A percentile compares a stretch with the other conserved stretches of the same genome.
phyloP scores from a whole-genome alignment of 2,888 invertebrate species.

The Melangyna quadrimaculata region DNA sequence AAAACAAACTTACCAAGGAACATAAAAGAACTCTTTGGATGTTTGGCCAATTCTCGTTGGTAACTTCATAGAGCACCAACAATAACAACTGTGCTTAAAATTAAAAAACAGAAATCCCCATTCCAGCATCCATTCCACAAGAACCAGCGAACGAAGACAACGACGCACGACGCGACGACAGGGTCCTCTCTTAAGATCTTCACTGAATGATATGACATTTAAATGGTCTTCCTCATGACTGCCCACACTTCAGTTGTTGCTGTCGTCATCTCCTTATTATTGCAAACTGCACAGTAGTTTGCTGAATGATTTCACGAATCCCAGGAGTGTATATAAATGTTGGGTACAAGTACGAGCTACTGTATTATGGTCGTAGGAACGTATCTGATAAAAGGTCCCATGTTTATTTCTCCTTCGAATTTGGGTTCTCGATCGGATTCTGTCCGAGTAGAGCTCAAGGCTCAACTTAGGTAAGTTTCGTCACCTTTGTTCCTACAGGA shows the following conservation, averaged over 20 bases:
- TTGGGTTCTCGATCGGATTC: neutral
- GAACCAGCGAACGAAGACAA: neutral
- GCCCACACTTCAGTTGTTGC: constrained; percentile 62
- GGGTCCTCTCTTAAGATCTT: constrained; percentile 54
- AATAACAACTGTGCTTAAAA: neutral
- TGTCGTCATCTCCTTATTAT: constrained; percentile 25
- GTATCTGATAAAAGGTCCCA: constrained; percentile 58
- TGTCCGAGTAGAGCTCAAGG: neutral
- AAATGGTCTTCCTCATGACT: constrained; percentile 67
- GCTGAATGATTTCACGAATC: constrained; percentile 54
- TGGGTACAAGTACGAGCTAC: constrained; percentile 44
- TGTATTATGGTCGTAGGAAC: constrained; percentile 53
- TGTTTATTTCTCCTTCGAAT: constrained; percentile 8
- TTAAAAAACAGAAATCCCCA: neutral
- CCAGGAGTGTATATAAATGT: neutral
- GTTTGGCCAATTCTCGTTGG: constrained; percentile 20
- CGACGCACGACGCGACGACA: neutral
- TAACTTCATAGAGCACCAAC: constrained; percentile 38
- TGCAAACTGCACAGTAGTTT: constrained; percentile 30
- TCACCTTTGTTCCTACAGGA: constrained; percentile 12
- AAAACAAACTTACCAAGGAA: neutral
- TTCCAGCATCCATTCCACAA: neutral
- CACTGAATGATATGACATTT: constrained; percentile 66
- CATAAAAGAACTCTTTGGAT: constrained; percentile 14
- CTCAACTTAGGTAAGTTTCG: constrained; percentile 13